Evolutionary conservation across 53 echinoderm and acorn worm species (phyloP).

Genomic region (Echinarachnius parma): DNA sequence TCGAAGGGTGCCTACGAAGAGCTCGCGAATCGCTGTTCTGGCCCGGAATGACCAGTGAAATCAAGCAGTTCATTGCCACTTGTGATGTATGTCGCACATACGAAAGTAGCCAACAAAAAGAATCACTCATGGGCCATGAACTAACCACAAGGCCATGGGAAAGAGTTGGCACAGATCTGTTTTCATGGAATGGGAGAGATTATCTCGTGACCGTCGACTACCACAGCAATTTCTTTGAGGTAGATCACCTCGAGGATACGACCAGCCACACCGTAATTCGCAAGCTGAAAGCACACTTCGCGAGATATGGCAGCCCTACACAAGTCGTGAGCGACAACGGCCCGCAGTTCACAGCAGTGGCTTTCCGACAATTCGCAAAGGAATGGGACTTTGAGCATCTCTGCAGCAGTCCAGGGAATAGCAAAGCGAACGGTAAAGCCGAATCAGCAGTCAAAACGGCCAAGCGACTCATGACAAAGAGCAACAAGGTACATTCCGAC

Average conservation of each 20-base stretch:
- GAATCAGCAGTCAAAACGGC: slow-evolving; percentile 65
- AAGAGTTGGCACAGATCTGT: slow-evolving; percentile 38
- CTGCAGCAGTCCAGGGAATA: slow-evolving; percentile 34
- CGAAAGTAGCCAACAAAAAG: slow-evolving; percentile 39
- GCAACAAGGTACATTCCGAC: slow-evolving; percentile 18
- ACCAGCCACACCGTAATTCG: slow-evolving; percentile 14
- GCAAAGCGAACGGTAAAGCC: slow-evolving; percentile 44
- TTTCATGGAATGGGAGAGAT: slow-evolving; percentile 23
- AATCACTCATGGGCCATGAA: slow-evolving; percentile 46
- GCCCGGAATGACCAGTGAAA: slow-evolving; percentile 44
- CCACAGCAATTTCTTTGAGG: slow-evolving; percentile 59
- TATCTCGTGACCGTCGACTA: slow-evolving; percentile 55
- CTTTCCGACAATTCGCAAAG: slow-evolving; percentile 19
- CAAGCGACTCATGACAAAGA: slow-evolving; percentile 50
- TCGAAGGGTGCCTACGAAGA: slow-evolving; percentile 41
- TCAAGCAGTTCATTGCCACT: slow-evolving; percentile 34
- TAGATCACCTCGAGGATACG: slow-evolving; percentile 36
- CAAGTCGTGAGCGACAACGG: slow-evolving; percentile 46
- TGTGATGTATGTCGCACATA: slow-evolving; percentile 45
- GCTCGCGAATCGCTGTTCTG: slow-evolving; percentile 47
- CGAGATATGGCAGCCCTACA: slow-evolving; percentile 51
- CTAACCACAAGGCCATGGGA: slow-evolving; percentile 46
- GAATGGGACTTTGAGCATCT: slow-evolving; percentile 41
- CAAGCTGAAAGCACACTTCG: slow-evolving; percentile 49
- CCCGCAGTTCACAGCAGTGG: slow-evolving; percentile 37